Evolutionary conservation across 2,888 invertebrate genomes (phyloP), one percentile per base, ranked within the genome.

Genomic region (Brenthis hecate): DNA sequence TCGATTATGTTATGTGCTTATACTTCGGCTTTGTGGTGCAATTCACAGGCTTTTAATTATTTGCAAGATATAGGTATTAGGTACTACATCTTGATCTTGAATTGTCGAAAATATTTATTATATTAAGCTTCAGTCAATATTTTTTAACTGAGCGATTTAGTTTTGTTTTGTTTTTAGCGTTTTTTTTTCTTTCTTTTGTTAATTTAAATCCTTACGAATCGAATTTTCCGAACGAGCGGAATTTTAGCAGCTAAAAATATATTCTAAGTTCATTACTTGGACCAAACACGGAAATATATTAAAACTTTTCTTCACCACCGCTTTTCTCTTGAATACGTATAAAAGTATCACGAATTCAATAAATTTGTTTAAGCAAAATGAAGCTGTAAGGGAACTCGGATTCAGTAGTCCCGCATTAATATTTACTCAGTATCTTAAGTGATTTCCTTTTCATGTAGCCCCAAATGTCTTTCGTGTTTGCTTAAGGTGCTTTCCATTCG

Each of bases 331-430:
- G 76, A 79, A 80, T 78, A 77, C 77, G 78, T 77, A 78, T 77
- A 74, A 75, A 78, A 74, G 73, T 75, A 66, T 85, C 89, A 90
- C 90, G 89, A 88, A 83, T 87, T 88, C 88, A 86, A 90, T 91
- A 90, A 88, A 88, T 88, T 89, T 86, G 88, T 88, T 82, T 79
- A 84, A 85, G 81, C 81, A 74, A 86, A 89, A 91, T 89, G 86
- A 88, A 91, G 88, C 85, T 81, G 85, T 89, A 87, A 85, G 80
- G 81, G 83, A 82, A 85, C 83, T 80, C 78, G 77, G 82, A 53
- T 82, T 82, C 85, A 81, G 88, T 85, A 86, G 87, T 85, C 81
- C 78, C 72, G 77, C 79, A 80, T 81, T 80, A 79, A 81, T 85
- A 83, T 85, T 85, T 81, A 82, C 79, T 78, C 77, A 78, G 76